A percentile compares a stretch with the other conserved stretches of the same genome.
Evolutionary conservation across 2,113 vertebrate genomes (phyloP).

Genomic region (Vulpes lagopus): DNA sequence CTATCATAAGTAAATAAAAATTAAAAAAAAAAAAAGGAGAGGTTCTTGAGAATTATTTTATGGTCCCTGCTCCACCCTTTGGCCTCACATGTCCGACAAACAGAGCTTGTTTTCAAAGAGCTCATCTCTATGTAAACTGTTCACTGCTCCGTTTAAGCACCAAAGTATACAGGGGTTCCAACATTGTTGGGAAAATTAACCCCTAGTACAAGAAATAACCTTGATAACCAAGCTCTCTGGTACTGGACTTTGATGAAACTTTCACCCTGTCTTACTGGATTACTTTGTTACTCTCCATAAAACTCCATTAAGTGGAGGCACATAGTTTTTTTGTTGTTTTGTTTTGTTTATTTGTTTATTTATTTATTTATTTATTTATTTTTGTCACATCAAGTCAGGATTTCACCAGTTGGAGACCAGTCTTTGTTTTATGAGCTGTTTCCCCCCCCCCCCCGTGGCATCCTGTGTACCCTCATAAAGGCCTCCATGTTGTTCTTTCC

Average conservation of each 20-base stretch:
- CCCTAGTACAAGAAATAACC: not conserved
- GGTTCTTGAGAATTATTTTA: not conserved
- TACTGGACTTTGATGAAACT: rapidly evolving
- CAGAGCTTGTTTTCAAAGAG: not conserved
- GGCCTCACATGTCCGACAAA: rapidly evolving
- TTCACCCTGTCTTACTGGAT: rapidly evolving
- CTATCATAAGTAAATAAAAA: too few relatives aligned
- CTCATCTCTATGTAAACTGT: rapidly evolving
- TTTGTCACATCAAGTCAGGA: rapidly evolving
- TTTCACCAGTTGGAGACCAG: rapidly evolving
- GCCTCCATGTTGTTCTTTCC: not conserved
- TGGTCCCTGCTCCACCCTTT: too few relatives aligned
- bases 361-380: too few relatives aligned
- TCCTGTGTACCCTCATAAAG: not conserved
- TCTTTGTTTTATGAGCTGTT: too few relatives aligned
- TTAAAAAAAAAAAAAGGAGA: not conserved
- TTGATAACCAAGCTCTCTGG: not conserved
- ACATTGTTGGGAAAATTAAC: not conserved
- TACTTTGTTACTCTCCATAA: too few relatives aligned
- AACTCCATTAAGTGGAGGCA: rapidly evolving
- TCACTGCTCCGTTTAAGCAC: not conserved
- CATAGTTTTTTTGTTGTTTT: rapidly evolving
- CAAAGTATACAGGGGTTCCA: not conserved
- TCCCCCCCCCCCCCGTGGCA: too few relatives aligned
- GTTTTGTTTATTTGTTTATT: too few relatives aligned